Percentiles rank a stretch among this genome's conserved stretches.
These are phyloP conservation scores for Aleiodes alternator DNA, from an alignment of 2,888 invertebrate species.

Conservation along the genomic window DNA sequence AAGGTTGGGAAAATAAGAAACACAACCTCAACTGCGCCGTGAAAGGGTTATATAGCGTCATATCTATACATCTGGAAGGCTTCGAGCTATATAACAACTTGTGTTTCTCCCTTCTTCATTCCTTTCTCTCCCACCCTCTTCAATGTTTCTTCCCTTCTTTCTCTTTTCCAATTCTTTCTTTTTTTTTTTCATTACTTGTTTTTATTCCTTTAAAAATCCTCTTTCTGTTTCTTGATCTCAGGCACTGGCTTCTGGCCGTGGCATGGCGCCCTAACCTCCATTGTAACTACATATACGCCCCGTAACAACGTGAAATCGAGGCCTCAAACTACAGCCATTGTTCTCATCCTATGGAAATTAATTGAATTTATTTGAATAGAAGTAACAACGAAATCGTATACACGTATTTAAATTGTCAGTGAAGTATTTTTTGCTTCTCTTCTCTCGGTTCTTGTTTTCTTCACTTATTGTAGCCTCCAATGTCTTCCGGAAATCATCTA, in stretches of 20 bases:
- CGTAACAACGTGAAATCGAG: conserved; percentile 23
- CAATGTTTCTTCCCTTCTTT: not conserved
- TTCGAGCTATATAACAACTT: conserved; percentile 34
- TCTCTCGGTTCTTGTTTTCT: conserved; percentile 31
- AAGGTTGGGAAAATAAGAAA: conserved; percentile 29
- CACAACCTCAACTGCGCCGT: conserved; percentile 37
- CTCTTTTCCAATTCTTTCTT: conserved; percentile 5
- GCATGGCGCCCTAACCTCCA: conserved; percentile 39
- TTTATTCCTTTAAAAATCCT: too few relatives aligned
- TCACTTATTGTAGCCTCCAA: conserved; percentile 24
- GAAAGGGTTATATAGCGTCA: conserved; percentile 41
- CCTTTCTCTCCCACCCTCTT: not conserved
- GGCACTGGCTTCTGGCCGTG: conserved; percentile 20
- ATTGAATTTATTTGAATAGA: conserved; percentile 74
- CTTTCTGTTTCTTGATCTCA: too few relatives aligned
- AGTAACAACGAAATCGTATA: conserved; percentile 24
- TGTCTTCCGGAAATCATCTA: conserved; percentile 39
- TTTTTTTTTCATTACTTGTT: too few relatives aligned
- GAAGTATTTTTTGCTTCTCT: not conserved
- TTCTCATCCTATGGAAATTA: conserved; percentile 74
- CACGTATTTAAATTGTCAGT: conserved; percentile 13
- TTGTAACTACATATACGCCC: conserved; percentile 27
- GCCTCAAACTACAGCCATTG: conserved; percentile 63
- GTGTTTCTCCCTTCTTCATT: conserved; percentile 1
- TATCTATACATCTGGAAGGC: conserved; percentile 38